Conservation (phyloP, 2,113 vertebrate genomes). For the Chrysemys picta region DNA sequence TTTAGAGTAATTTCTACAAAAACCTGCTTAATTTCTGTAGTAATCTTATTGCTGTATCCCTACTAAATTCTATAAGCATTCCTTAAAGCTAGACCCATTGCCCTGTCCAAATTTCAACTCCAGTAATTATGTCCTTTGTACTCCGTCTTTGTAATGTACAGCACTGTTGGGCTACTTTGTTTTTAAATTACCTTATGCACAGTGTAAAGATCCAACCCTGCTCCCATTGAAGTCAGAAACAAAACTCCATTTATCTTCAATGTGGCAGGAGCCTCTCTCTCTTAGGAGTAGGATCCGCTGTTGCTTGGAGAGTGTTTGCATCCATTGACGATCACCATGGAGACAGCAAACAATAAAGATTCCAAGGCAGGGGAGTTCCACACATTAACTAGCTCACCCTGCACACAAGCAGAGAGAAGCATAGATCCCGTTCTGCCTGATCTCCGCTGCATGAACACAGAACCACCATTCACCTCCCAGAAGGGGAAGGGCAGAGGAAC, state of each 20-base stretch:
- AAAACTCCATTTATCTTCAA: not conserved
- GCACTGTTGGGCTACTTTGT: not conserved
- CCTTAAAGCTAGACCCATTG: not conserved
- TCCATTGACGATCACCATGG: slow-evolving; percentile 78
- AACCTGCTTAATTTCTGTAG: not conserved
- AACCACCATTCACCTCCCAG: not conserved
- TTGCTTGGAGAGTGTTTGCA: not conserved
- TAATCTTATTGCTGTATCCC: not conserved
- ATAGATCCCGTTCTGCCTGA: not conserved
- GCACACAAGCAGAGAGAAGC: not conserved
- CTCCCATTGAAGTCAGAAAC: not conserved
- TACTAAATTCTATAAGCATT: not conserved
- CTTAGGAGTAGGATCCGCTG: not conserved
- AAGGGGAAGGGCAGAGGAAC: not conserved
- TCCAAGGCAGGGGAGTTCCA: not conserved
- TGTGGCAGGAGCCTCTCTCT: not conserved
- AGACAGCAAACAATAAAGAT: slow-evolving; percentile 71
- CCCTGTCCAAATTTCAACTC: not conserved
- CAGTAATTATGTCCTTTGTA: not conserved
- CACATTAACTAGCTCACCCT: not conserved
- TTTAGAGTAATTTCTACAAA: not conserved
- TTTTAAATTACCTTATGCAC: not conserved
- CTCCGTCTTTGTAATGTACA: not conserved
- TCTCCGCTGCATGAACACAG: not conserved
- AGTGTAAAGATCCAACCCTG: not conserved